Base-by-base conservation (phyloP, 2,113 vertebrate genomes). In the Sarotherodon lohbergeri region DNA sequence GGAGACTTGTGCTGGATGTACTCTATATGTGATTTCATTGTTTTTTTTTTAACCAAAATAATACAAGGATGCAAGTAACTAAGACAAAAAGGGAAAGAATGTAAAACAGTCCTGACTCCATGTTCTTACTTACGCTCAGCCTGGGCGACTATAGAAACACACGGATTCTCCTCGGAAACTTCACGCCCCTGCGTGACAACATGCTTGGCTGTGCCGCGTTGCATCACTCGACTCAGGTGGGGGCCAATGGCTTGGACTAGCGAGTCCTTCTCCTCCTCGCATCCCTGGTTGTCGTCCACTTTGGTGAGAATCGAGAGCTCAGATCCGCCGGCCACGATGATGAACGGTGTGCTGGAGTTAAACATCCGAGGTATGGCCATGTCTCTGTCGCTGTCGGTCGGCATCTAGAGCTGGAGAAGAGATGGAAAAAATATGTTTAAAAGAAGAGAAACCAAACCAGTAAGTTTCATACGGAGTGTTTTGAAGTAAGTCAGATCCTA, bases 81-180 rank as follows among this genome's bases (percentile, higher is more conserved):
- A 16, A 24, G n/a, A 73, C 22, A 0, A 73, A 46, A 16, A 46
- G 1, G 1, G 16, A 43, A 24, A 71, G 7, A 0, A 71, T 6
- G 12, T 43, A 2, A 43, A 24, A 46, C 41, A 10, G 41, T 29
- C 43, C 71, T 11, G 43, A 41, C 0, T 73, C 7, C 27, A 27
- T 27, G 27, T 27, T 27, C 98, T 98, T 93, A 99, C 98, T 98
- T 93, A 99, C 98, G 97, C 89, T 98, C 97, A 10, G 98, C 97
- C 91, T 98, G 98, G 52, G 98, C 97, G 4, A 98, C 98, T 88
- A 98, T 97, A 86, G 98, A 97, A 90, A 97, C 79, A 2, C 86
- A 88, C 4, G 39, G 55, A 9, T 82, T 27, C 73, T 91, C 97
- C 54, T 91, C 86, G 7, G 92, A 93, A 14, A 89, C 90, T 1